Conservation (phyloP, 1,140 invertebrate genomes). For the Subanguina moxae region DNA sequence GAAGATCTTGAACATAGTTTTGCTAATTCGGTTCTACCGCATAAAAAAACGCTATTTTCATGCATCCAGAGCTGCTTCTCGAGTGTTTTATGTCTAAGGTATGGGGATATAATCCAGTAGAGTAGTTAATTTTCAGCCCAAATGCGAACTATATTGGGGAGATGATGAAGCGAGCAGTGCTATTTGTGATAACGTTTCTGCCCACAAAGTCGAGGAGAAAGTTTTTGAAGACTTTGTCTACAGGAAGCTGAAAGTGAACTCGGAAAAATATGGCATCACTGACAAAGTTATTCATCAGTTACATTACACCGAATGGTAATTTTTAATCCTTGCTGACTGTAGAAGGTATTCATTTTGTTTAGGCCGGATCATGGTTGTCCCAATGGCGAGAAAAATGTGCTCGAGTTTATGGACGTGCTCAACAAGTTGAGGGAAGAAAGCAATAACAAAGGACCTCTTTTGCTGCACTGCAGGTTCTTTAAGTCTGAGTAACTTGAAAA, state of each 20-base stretch:
- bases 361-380: conserved; percentile 3
- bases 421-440: not conserved
- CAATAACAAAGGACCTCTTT: not conserved
- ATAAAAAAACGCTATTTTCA: no score
- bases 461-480: conserved; percentile 1
- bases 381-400: conserved; percentile 4
- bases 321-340: not conserved
- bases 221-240: conserved; percentile 1
- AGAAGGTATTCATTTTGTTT: not conserved
- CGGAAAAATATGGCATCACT: not conserved
- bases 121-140: no score
- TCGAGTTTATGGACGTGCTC: not conserved
- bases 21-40: no score
- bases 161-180: not conserved
- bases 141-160: not conserved
- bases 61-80: no score
- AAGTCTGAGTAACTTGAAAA: not conserved
- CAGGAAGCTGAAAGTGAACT: not conserved
- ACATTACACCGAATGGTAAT: conserved; percentile 2
- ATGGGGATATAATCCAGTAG: no score
- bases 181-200: not conserved
- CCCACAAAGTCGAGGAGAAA: not conserved
- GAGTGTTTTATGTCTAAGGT: no score
- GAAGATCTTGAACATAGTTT: no score
- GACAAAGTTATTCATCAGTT: conserved; percentile 1